Conservation (phyloP, 2,888 invertebrate species). For the Drosophila cognata region DNA sequence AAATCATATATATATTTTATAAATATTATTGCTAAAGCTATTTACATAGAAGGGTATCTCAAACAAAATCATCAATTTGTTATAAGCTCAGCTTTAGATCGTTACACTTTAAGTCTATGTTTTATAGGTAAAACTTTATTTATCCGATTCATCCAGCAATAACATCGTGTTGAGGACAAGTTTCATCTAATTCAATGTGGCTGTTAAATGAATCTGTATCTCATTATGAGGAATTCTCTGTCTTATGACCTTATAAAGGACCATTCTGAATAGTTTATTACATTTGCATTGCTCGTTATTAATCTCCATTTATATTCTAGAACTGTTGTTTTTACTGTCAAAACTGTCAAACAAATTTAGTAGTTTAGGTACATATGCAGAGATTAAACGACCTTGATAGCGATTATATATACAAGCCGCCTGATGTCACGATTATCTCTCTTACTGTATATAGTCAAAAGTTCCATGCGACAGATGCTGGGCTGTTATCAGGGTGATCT, state of each 20-base stretch:
- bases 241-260: slow-evolving; percentile 26
- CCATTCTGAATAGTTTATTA: neutral
- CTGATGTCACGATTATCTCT: neutral
- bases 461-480: neutral
- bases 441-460: neutral
- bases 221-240: neutral
- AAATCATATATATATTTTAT: neutral
- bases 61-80: neutral
- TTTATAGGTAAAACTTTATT: neutral
- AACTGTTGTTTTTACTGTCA: neutral
- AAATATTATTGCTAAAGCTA: neutral
- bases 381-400: neutral
- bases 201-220: neutral
- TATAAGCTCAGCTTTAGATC: neutral
- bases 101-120: neutral
- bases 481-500: slow-evolving; percentile 31
- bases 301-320: neutral
- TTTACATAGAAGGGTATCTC: neutral
- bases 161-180: neutral
- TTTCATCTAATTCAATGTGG: neutral
- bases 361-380: neutral
- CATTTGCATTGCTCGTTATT: neutral
- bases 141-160: neutral
- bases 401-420: neutral
- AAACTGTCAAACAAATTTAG: neutral